Evolutionary conservation across 1,140 invertebrate genomes (phyloP).

Genomic region (Pentalonia nigronervosa): DNA sequence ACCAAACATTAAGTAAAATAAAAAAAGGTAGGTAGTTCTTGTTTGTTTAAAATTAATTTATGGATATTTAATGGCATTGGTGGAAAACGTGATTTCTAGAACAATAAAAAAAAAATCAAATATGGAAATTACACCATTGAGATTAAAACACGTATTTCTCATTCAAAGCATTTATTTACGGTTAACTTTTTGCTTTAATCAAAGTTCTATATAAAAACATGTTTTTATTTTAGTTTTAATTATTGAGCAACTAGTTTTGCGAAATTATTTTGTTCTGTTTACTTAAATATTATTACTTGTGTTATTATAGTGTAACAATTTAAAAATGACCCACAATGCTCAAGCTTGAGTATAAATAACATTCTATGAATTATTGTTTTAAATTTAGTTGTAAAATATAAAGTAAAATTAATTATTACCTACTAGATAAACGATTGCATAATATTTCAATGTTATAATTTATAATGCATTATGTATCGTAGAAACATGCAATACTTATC

Average conservation of each 20-base stretch:
- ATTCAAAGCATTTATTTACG: neutral
- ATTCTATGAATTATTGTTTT: too few relatives aligned
- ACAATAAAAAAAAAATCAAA: neutral
- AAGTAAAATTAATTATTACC: neutral
- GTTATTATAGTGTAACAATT: neutral
- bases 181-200: neutral
- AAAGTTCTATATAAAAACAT: neutral
- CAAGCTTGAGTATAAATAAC: too few relatives aligned
- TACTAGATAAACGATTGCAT: neutral
- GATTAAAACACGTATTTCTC: slow-evolving; percentile 26
- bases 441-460: neutral
- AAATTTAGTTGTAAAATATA: too few relatives aligned
- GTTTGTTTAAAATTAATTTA: slow-evolving; percentile 15
- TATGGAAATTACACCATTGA: slow-evolving; percentile 4
- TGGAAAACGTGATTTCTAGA: neutral
- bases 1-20: neutral
- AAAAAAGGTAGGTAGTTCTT: neutral
- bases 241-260: neutral
- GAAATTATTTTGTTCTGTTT: neutral
- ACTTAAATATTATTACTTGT: neutral
- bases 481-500: neutral
- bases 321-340: too few relatives aligned
- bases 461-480: neutral
- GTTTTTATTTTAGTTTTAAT: neutral
- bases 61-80: neutral